Base-by-base conservation (phyloP, 1,140 invertebrate genomes). In the Marisa cornuarietis region DNA sequence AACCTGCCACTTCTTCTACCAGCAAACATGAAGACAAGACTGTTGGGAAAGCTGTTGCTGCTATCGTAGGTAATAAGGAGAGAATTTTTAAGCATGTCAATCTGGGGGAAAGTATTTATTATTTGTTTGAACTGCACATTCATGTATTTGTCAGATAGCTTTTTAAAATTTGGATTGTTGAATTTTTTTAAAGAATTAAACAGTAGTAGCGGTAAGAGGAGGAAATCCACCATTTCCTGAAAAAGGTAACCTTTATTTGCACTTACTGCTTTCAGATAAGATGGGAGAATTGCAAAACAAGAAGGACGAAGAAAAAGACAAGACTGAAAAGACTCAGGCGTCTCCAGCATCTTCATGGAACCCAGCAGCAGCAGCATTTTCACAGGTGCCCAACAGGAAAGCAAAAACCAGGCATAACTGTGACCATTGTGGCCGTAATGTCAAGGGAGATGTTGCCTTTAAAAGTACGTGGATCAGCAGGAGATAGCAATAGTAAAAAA, bases 371-470 rank as follows among this genome's bases (percentile, higher is more conserved):
- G 58, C 54, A 49, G 51, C 71, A 72, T n/a, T 49, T 72, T 26
- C 51, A 22, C 51, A 73, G 18, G 14, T 63, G n/a, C 42, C 71
- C 51, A n/a, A 24, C 24, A 20, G 26, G 18, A 80, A 79, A 42
- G 71, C 54, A 51, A 80, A 76, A 68, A 75, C 31, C 72, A 80
- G 71, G 58, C 74, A 71, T 71, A 78, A 78, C 6, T 81, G 75
- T 77, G 68, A 72, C 51, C 74, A 76, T 58, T 76, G 74, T 52
- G 66, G 73, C 22, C 52, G 52, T 18, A 61, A 71, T 49, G 26
- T 79, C 78, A 79, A 79, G 42, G 85, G 85, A 66, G 65, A 69
- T 22, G 76, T 82, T 58, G 77, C 80, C 31, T 84, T 79, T 68
- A 81, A 84, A 84, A 75, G 83, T 84, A 77, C 79, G 78, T 58